Evolutionary conservation across 2,888 invertebrate genomes (phyloP), one percentile per base, ranked within the genome.

Genomic region (Drosophila melanocephala): DNA sequence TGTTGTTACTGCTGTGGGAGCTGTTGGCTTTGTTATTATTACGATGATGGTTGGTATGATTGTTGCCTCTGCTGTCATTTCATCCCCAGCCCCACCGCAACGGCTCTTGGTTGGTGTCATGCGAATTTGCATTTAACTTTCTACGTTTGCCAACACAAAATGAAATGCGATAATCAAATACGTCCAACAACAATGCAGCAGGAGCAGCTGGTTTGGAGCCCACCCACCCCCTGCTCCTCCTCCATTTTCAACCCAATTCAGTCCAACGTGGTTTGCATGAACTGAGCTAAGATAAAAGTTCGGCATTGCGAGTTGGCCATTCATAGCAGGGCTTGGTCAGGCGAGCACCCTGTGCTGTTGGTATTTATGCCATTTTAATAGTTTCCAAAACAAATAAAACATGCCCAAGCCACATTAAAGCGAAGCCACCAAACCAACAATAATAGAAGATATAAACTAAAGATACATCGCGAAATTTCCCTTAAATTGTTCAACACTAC

Each of bases 121-220:
- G 87, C 85, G 80, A 86, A 89, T 86, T 86, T 86, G 86, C 89
- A 86, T 86, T 84, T 85, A 89, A 87, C 89, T 86, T 86, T 86
- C 87, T 79, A 82, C 89, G 76, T 86, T 89, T 80, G 76, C 77
- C 86, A 79, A 88, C 88, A 85, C 88, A 87, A 85, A 87, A 85
- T 83, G 85, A 87, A 87, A 89, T 89, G 90, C 88, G 90, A 87
- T 87, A 89, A 87, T 87, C 88, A 87, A 87, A 87, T 86, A 89
- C 85, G 77, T 72, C 73, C 83, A 87, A 74, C 85, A 89, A 85
- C 90, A 85, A 85, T 80, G 85, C 65, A 70, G 60, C 65, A 68
- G 52, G 60, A 75, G 39, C 60, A 67, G 32, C 58, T 72, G 58
- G 28, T 19, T 26, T 47, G 44, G 47, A 69, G 44, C 39, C 47